phyloP scores from a whole-genome alignment of 2,797 vertebrate genomes.

The Mallotus villosus region DNA sequence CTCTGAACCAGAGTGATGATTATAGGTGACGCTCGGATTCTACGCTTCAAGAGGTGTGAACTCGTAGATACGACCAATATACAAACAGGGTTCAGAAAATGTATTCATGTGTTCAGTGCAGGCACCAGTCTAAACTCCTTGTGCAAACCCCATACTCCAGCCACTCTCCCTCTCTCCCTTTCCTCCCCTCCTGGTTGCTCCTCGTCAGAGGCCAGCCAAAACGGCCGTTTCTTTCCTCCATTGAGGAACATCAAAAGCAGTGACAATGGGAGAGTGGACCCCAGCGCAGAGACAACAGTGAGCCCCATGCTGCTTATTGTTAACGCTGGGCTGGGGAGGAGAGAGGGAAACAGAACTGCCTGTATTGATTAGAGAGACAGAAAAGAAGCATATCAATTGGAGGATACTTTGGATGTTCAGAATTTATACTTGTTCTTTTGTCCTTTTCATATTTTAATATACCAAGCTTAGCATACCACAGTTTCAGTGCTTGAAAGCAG shows the following conservation, averaged over 20 bases:
- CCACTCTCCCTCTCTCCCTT: background rate
- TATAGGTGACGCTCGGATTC: background rate
- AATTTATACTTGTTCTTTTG: background rate
- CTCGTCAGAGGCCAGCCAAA: background rate
- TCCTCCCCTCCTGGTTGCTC: background rate
- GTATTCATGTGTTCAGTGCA: background rate
- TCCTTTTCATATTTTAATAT: background rate
- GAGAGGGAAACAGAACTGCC: background rate
- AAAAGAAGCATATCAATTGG: background rate
- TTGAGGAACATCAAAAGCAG: slow-evolving; percentile 23
- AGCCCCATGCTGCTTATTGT: slow-evolving; percentile 10
- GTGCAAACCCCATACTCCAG: background rate
- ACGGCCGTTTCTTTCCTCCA: slow-evolving; percentile 18
- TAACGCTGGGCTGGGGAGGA: background rate
- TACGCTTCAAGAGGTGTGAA: background rate
- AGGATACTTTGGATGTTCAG: background rate
- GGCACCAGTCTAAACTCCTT: background rate
- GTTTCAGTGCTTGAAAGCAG: too few species aligned
- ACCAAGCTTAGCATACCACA: too few species aligned
- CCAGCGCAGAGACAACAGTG: slow-evolving; percentile 22
- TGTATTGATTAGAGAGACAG: slow-evolving; percentile 6
- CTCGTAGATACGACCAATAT: too few species aligned
- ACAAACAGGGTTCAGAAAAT: too few species aligned
- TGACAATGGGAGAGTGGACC: slow-evolving; percentile 6
- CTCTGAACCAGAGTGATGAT: too few species aligned